Evolutionary conservation across 2,113 vertebrate species (phyloP), one percentile per base, ranked within the genome.

Genomic region (Tapirus terrestris): DNA sequence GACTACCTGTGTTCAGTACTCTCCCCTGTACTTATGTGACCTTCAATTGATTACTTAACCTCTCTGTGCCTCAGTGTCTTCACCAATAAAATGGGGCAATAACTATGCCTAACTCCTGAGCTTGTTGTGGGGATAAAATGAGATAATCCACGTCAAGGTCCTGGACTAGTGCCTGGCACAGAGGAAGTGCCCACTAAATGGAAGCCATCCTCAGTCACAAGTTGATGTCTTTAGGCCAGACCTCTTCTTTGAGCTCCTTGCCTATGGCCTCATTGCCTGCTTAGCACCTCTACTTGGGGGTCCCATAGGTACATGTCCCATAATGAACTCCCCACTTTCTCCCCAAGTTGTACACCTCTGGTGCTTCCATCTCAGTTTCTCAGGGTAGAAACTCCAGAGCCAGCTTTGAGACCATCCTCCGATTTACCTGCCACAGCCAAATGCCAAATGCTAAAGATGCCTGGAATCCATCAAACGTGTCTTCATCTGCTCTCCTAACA

Each of bases 341-440:
- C 27, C 0, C 0, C 23, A 67, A 5, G 7, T 0, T 48, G 9
- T 18, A 18, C 2, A 43, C 36, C 33, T 67, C 43, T 31, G n/a
- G 60, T 12, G n/a, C 60, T 76, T 45, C 20, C 20, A 36, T 45
- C 33, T 60, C 29, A 76, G 60, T 51, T 80, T 82, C 63, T 96
- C 31, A 27, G 45, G 60, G 48, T 5, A 76, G 67, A 93, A 80
- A 48, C 53, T 39, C 56, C 20, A 68, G n/a, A 56, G 45, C 7
- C 18, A 29, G 18, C 31, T 77, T 27, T 63, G n/a, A 83, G 5
- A 48, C 33, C 8, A 10, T 39, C n/a, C 27, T 83, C 33, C 18
- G 0, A 23, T 76, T 48, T 10, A 80, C 27, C 45, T 43, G 33
- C 17, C 6, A 75, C 9, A 43, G 29, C 29, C 33, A 61, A 56